Base-by-base conservation (phyloP, 2,797 vertebrate genomes). In the Sebastes wilsoni region DNA sequence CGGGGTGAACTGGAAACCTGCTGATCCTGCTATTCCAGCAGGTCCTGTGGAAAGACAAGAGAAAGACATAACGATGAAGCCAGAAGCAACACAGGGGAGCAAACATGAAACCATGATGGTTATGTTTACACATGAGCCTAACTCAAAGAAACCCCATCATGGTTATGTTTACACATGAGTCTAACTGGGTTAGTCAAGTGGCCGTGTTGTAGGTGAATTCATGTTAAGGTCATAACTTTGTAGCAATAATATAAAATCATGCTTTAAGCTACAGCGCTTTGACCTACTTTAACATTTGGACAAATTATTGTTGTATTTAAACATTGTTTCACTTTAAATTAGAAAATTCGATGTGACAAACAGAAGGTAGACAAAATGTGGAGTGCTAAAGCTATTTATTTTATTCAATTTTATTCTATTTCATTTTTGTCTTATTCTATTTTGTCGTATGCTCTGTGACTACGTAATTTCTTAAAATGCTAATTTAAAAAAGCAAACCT, bases 11-110 rank as follows among this genome's bases (percentile, higher is more conserved):
- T 75, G 72, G 75, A 86, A 84, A 87, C 73, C 64, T 73, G 84
- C 85, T 84, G 42, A 42, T 13, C 81, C 81, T 66, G 90, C 87
- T 95, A 96, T 90, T 96, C 95, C 77, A 96, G 93, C 61, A 96
- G 86, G 84, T 96, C 96, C 96, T 96, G 90, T 65, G 34, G 4
- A 80, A 62, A 89, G 78, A 86, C 38, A 62, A 87, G 38, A 80
- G 27, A 23, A 80, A 4, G 62, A n/a, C 20, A 87, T 68, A 60
- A 12, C 16, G 30, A 12, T 82, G 72, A 88, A 72, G 70, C 11
- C 49, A 82, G 8, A 71, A n/a, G 13, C 8, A 34, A 65, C 55
- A 72, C 25, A 80, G 10, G 36, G 14, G 22, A 74, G 55, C 62
- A 79, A 87, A 85, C 66, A 83, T 20, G 36, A 52, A 65, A 8